Conservation (phyloP, 2,113 vertebrate species). For the Neolamprologus longior region DNA sequence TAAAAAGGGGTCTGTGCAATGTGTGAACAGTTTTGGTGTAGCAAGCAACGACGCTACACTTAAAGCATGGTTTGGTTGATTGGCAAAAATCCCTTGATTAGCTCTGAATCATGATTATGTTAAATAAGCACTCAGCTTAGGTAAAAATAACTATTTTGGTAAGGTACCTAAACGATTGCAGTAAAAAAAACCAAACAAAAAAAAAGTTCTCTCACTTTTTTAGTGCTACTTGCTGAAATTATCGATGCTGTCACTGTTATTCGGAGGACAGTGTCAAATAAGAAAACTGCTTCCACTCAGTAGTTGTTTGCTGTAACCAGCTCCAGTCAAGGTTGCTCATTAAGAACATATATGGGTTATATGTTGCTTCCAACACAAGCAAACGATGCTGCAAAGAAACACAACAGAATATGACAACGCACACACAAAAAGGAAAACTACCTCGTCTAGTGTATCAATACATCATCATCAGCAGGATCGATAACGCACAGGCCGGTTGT, state of each 20-base stretch:
- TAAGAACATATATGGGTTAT: not conserved
- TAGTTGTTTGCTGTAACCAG: not conserved
- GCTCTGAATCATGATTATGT: not conserved
- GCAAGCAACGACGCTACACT: not conserved
- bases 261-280: not conserved
- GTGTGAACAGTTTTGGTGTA: not conserved
- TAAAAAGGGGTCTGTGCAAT: not conserved
- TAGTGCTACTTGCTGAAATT: not conserved
- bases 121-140: not conserved
- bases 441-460: not conserved
- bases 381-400: not conserved
- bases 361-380: not conserved
- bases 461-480: not conserved
- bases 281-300: not conserved
- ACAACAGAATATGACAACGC: not conserved
- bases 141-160: not conserved
- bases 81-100: not conserved
- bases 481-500: not conserved
- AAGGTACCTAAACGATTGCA: not conserved
- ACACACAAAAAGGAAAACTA: not conserved
- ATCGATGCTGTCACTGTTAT: not conserved
- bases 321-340: not conserved
- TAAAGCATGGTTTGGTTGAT: not conserved
- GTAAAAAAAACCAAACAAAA: fast-evolving
- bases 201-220: not conserved